Percentiles rank a stretch among this genome's conserved stretches.
These are phyloP conservation scores for Beaufortia kweichowensis DNA, from an alignment of 2,113 vertebrate species.

Conservation along the genomic window DNA sequence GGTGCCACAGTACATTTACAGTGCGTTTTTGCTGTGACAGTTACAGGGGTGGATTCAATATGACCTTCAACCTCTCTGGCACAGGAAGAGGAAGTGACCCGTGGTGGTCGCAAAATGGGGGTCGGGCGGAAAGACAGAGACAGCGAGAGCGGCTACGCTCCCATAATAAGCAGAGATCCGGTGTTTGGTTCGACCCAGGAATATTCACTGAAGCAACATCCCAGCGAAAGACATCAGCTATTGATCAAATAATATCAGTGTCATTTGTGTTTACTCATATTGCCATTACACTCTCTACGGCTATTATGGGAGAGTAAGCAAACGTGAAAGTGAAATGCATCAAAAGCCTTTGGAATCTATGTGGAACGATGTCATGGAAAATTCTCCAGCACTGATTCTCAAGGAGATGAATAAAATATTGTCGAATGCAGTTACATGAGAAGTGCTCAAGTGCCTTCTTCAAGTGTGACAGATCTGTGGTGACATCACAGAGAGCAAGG, in stretches of 20 bases:
- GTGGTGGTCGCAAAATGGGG: slow-evolving; percentile 2
- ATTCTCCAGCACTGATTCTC: slow-evolving; percentile 36
- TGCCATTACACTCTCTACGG: not conserved
- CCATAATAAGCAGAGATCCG: slow-evolving; percentile 12
- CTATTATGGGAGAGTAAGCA: slow-evolving; percentile 5
- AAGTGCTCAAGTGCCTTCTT: slow-evolving; percentile 14
- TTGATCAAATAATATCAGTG: slow-evolving; percentile 12
- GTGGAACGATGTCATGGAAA: slow-evolving; percentile 35
- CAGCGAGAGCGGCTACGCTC: not conserved
- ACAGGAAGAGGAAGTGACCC: slow-evolving; percentile 48
- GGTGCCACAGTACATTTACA: not conserved
- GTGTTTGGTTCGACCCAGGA: not conserved
- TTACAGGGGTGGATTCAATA: slow-evolving; percentile 25
- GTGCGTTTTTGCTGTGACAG: slow-evolving; percentile 20
- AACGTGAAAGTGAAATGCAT: slow-evolving; percentile 15
- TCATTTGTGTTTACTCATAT: slow-evolving; percentile 23
- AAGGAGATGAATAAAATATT: slow-evolving; percentile 49
- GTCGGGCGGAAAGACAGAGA: not conserved
- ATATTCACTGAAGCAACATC: slow-evolving; percentile 10
- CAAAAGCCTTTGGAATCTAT: not conserved
- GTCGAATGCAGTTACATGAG: slow-evolving; percentile 11
- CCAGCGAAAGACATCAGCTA: not conserved
- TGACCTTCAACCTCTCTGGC: slow-evolving; percentile 44
- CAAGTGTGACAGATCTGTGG: slow-evolving; percentile 37
- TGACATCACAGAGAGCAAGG: slow-evolving; percentile 40